These are phyloP conservation scores for Selene dorsalis DNA, from an alignment of 2,797 vertebrate species.

Conservation along the genomic window DNA sequence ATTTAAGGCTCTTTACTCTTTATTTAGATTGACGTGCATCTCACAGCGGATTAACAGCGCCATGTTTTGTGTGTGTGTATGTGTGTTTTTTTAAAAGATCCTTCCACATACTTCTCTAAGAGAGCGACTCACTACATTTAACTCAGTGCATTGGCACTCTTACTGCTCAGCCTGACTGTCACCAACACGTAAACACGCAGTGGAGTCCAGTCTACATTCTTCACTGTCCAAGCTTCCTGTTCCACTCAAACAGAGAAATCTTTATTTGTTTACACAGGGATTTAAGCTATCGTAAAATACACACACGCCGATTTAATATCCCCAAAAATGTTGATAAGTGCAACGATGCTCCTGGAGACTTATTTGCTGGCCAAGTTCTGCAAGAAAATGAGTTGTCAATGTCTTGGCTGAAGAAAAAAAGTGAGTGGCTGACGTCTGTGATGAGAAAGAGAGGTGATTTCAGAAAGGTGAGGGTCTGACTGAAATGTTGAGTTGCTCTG, in stretches of 20 bases:
- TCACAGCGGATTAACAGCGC: not conserved
- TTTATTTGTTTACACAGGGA: conserved; percentile 42
- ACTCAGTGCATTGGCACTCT: not conserved
- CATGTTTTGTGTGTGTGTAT: not conserved
- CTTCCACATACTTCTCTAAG: not conserved
- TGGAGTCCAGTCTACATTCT: conserved; percentile 20
- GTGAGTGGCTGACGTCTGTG: conserved; percentile 21
- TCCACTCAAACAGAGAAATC: conserved; percentile 21
- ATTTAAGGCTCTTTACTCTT: conserved; percentile 6
- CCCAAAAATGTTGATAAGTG: conserved; percentile 47
- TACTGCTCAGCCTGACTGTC: conserved; percentile 8
- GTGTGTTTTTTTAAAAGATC: not conserved
- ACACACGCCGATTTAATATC: conserved; percentile 45
- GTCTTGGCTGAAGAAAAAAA: conserved; percentile 55
- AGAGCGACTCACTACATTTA: not conserved
- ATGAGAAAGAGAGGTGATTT: conserved; percentile 37
- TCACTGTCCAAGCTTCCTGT: conserved; percentile 30
- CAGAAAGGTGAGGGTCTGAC: conserved; percentile 53
- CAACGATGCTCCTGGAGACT: conserved; percentile 34
- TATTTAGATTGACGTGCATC: not conserved
- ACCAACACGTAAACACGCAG: conserved; percentile 40
- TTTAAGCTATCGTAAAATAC: conserved; percentile 33
- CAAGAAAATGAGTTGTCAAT: conserved; percentile 38
- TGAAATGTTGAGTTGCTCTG: conserved; percentile 39
- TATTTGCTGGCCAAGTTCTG: conserved; percentile 39